Base-by-base conservation (phyloP, 35 echinoderm and acorn worm species). In the Lytechinus pictus region DNA sequence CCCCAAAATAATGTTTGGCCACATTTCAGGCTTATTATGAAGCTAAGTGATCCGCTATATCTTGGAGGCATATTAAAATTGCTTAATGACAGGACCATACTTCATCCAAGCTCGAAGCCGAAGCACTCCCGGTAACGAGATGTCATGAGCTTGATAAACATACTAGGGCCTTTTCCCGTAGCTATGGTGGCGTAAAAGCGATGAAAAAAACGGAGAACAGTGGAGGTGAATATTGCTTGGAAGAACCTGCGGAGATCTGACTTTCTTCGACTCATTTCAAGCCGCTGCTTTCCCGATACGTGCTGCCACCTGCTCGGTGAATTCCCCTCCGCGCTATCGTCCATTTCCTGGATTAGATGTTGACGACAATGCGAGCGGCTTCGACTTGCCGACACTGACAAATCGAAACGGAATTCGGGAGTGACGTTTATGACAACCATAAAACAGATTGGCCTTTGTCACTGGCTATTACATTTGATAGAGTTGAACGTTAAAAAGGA, bases 391-490 rank as follows among this genome's bases (percentile, higher is more conserved):
- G 66, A n/a, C 9, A 54, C 88, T 90, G 88, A 90, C 88, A 33
- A 33, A 90, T 90, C 88, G 88, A 54, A 13, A 19, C 10, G 29
- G 29, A 90, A 52, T 90, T 44, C 52, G 88, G 29, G 88, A 54
- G 88, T 90, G 88, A 90, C 88, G 52, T 90, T 90, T 90, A 90
- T 90, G 88, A 33, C n/a, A 90, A 54, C 16, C 29, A 90, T 54
- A 90, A 90, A 90, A 90, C 88, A 44, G 88, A 90, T 90, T 90
- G 88, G 4, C 52, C 27, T 90, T 90, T 90, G 88, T 90, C 88
- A 54, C 52, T 21, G 7, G 11, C 29, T 54, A 90, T 51, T 90
- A 90, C 16, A 6, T 54, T 90, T 19, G 52, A 79, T n/a, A 79
- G 16, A 79, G 66, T 79, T 79, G 66, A 79, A 79, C 5, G 66